Percentiles rank a stretch among this genome's conserved stretches.
phyloP scores from a whole-genome alignment of 2,113 vertebrate species.

The Triplophysa dalaica region DNA sequence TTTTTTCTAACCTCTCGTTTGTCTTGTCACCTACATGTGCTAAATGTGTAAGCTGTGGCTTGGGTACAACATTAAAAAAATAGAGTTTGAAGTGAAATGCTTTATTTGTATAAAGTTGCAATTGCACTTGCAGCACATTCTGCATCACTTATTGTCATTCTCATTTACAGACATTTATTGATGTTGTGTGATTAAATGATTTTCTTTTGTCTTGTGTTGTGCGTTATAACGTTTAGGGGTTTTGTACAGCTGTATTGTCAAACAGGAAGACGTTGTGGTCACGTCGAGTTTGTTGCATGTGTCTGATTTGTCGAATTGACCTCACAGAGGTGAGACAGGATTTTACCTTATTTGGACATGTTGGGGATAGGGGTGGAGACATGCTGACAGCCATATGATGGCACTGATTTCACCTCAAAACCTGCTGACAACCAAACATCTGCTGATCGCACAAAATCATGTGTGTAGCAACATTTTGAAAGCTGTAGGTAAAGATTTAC shows the following conservation, averaged over 20 bases:
- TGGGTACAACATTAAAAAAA: background rate
- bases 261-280: conserved; percentile 49
- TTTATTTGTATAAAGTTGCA: background rate
- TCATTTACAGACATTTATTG: too few species aligned
- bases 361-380: background rate
- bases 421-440: background rate
- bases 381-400: background rate
- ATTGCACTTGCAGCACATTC: background rate
- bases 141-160: background rate
- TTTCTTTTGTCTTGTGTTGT: background rate
- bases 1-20: background rate
- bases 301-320: conserved; percentile 36
- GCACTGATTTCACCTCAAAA: conserved; percentile 19
- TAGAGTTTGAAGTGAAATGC: background rate
- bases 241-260: conserved; percentile 23
- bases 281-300: conserved; percentile 8
- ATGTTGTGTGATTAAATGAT: too few species aligned
- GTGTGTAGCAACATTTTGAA: background rate
- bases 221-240: background rate
- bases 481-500: too few species aligned
- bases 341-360: conserved; percentile 46
- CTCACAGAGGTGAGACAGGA: conserved; percentile 41
- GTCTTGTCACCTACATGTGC: background rate
- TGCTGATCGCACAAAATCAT: too few species aligned
- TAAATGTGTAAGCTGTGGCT: background rate